Conservation (phyloP, 2,113 vertebrate genomes). For the Gasterosteus aculeatus region DNA sequence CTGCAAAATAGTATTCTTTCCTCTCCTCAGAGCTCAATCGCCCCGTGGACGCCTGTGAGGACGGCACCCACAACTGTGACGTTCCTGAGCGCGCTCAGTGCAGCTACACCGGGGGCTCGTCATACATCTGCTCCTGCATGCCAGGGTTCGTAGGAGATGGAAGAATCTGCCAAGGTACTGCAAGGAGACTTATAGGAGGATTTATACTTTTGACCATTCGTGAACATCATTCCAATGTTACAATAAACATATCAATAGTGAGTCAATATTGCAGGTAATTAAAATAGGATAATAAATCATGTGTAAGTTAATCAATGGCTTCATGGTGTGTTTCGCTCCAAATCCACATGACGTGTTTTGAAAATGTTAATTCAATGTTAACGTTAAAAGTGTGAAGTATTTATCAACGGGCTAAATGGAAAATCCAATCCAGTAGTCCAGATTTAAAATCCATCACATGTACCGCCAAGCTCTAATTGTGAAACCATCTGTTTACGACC, state of each 20-base stretch:
- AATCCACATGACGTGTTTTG: background rate
- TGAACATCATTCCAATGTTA: background rate
- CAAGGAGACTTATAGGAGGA: background rate
- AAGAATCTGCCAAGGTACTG: conserved; percentile 83
- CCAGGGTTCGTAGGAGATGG: conserved; percentile 89
- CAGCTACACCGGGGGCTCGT: conserved; percentile 82
- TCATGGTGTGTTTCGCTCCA: background rate
- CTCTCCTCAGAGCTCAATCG: conserved; percentile 69
- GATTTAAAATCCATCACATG: conserved; percentile 27
- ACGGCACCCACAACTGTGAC: conserved; percentile 87
- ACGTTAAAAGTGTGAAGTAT: background rate
- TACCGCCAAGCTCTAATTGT: conserved; percentile 28
- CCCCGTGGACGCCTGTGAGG: conserved; percentile 82
- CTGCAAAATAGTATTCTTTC: conserved; percentile 4
- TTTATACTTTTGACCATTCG: background rate
- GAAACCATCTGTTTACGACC: conserved; percentile 48
- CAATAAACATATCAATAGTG: background rate
- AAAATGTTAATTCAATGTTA: background rate
- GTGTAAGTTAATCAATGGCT: background rate
- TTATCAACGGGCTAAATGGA: background rate
- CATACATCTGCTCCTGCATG: conserved; percentile 87
- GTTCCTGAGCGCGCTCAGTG: conserved; percentile 88
- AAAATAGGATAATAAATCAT: background rate
- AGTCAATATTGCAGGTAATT: background rate
- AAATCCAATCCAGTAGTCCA: background rate